Base-by-base conservation (phyloP, 2,113 vertebrate genomes). In the Hydrolagus affinis region DNA sequence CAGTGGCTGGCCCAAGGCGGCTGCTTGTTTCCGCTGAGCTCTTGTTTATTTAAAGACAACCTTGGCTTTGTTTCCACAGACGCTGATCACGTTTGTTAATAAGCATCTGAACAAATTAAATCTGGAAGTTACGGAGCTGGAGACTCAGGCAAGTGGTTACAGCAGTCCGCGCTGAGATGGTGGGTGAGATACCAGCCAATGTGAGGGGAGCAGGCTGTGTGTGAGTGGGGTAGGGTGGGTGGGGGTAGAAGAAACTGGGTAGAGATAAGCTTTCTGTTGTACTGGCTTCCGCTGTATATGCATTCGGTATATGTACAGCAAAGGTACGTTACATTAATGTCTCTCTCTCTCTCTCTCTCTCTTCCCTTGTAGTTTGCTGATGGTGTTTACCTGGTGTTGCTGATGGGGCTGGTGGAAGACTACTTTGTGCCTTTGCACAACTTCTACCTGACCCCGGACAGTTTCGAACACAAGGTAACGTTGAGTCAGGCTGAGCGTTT, bases 91-190 rank as follows among this genome's bases (percentile, higher is more conserved):
- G 0, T 99, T 99, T 85, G 98, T 99, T 88, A 99, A 99, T 92
- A 99, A 99, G 89, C 98, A 99, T 88, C 94, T 99, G 89, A 99
- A 99, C 90, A 99, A 99, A 87, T 87, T 99, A 88, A 99, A 99
- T 91, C 89, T 99, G 74, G 98, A 99, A 90, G 98, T 99, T 88
- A 96, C 98, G 11, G 98, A 99, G 87, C 90, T 99, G 91, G 98
- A 99, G 90, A 99, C 97, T 0, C 98, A 99, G 97, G 98, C 99
- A 90, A 21, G 90, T 70, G 12, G 59, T n/a, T n/a, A 28, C 4
- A 6, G 23, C 30, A 32, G 28, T 56, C 8, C 2, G 8, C 32
- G 32, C 1, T 21, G 15, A 75, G 32, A 56, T 57, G 17, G 32
- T 1, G 44, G 44, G 44, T 44, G 44, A 44, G 44, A 44, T 44